Evolutionary conservation across 2,797 vertebrate genomes (phyloP).

Genomic region (Hydrocynus forskahlii): DNA sequence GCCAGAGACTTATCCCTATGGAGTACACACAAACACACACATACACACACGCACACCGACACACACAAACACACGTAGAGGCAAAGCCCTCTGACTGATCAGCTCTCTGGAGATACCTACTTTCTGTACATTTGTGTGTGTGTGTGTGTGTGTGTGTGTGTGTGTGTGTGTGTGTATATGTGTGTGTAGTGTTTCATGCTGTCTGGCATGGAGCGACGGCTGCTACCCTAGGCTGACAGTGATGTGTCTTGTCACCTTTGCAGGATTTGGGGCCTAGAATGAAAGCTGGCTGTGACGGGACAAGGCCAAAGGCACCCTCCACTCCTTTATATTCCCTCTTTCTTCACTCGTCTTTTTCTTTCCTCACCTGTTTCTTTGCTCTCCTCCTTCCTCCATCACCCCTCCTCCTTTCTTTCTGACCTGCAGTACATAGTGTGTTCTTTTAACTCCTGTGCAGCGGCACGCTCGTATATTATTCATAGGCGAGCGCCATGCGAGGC

Average conservation of each 20-base stretch:
- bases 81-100: constrained; percentile 86
- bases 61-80: constrained; percentile 61
- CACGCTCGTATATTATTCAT: constrained; percentile 85
- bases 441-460: constrained; percentile 84
- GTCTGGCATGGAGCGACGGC: constrained; percentile 61
- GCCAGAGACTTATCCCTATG: constrained; percentile 81
- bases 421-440: constrained; percentile 72
- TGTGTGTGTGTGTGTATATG: constrained; percentile 67
- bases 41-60: constrained; percentile 58
- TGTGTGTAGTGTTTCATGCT: constrained; percentile 62
- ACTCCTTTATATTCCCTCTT: constrained; percentile 53
- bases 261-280: constrained; percentile 79
- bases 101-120: constrained; percentile 85
- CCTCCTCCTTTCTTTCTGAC: constrained; percentile 68
- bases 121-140: constrained; percentile 49
- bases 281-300: constrained; percentile 60
- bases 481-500: constrained; percentile 74
- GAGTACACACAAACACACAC: constrained; percentile 65
- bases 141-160: constrained; percentile 60
- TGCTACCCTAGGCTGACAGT: constrained; percentile 83
- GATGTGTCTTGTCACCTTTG: constrained; percentile 87
- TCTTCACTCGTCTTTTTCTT: constrained; percentile 51
- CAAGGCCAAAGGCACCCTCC: constrained; percentile 65
- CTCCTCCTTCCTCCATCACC: constrained; percentile 59
- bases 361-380: constrained; percentile 57